Base-by-base conservation (phyloP, 2,113 vertebrate genomes). In the Vireo altiloquus region DNA sequence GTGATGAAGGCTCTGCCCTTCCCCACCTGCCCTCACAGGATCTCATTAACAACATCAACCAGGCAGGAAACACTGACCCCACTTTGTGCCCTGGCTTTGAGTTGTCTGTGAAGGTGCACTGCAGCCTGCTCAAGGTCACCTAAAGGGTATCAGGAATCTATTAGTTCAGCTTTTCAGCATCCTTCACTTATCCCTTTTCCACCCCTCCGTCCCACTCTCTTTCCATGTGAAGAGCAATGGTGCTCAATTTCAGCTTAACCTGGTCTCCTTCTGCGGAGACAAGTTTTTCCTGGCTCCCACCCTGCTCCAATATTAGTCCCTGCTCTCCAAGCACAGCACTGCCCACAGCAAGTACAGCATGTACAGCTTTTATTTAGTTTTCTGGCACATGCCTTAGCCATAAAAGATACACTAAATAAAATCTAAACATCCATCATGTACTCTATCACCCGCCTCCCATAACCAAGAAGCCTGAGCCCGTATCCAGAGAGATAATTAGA, bases 361-460 rank as follows among this genome's bases (percentile, higher is more conserved):
- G 74, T 80, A 68, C 9, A 2, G 59, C 74, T 89, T 93, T 60
- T 59, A 78, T 92, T 94, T 92, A 84, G 56, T 85, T 85, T 91
- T 57, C 75, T 94, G 88, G 90, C 94, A 90, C 14, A 44, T 69
- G 42, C 75, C 90, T 94, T 72, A 79, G 53, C 78, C 82, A 65
- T 88, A 93, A 93, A 89, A 92, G 40, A 93, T 64, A 54, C 3
- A 17, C 88, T 76, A 95, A 87, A 91, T 82, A 95, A 89, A 75
- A 94, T 40, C 57, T 46, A 69, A 88, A 76, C 75, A 82, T 89
- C 77, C 89, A 81, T 85, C 88, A 72, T 21, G n/a, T 76, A 66
- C 82, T 49, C 42, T 54, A 72, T 60, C 90, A 85, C n/a, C n/a
- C 31, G 23, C 40, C 54, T 76, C 88, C 54, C 46, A 49, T 69